Conservation (phyloP, 2,113 vertebrate species). For the Mobula hypostoma region DNA sequence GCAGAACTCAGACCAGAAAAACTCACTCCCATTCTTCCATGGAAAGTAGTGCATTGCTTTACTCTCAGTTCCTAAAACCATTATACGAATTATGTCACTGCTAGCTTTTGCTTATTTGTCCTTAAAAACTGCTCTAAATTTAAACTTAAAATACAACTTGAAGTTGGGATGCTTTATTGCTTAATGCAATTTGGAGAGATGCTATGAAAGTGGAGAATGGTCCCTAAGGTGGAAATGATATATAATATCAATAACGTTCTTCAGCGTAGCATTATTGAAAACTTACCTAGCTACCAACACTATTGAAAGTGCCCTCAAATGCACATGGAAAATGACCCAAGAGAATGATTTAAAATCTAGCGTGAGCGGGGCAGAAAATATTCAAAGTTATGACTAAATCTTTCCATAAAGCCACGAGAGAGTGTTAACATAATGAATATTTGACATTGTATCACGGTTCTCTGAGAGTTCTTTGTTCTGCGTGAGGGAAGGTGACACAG, state of each 20-base stretch:
- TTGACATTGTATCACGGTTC: not conserved
- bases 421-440: not conserved
- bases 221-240: not conserved
- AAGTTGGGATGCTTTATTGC: not conserved
- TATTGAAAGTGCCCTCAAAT: not conserved
- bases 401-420: not conserved
- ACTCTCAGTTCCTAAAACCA: not conserved
- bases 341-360: not conserved
- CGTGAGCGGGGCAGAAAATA: not conserved
- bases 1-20: not conserved
- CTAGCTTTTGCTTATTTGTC: not conserved
- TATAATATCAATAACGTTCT: not conserved
- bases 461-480: not conserved
- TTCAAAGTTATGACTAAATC: not conserved
- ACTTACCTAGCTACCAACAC: not conserved
- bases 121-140: not conserved
- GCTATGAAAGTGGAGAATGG: not conserved
- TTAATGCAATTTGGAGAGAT: not conserved
- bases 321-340: not conserved
- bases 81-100: not conserved
- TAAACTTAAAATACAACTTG: constrained; percentile 1
- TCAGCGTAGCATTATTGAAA: not conserved
- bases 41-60: no score
- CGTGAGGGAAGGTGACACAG: not conserved
- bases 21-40: not conserved